Percentiles rank a stretch among this genome's conserved stretches.
Evolutionary conservation across 2,888 invertebrate species (phyloP).

Genomic region (Cenopis cana): DNA sequence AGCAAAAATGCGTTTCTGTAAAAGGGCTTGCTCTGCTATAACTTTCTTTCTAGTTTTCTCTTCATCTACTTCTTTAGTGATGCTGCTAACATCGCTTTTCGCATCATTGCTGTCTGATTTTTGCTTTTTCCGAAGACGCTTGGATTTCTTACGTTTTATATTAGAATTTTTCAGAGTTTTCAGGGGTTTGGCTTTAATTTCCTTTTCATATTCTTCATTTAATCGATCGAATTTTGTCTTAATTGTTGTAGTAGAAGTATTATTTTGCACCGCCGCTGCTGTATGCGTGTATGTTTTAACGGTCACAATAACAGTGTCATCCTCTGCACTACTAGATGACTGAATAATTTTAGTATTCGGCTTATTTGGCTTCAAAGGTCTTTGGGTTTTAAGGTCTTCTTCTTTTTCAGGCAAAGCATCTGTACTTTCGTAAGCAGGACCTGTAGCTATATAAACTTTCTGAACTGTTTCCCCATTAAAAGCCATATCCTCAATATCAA

Average conservation of each 20-base stretch:
- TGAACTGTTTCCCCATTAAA: slow-evolving; percentile 10
- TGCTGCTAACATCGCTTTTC: slow-evolving; percentile 15
- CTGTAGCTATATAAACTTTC: slow-evolving; percentile 39
- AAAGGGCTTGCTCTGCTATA: neutral
- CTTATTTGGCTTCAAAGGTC: slow-evolving; percentile 7
- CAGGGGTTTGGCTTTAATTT: slow-evolving; percentile 40
- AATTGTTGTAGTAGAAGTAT: neutral
- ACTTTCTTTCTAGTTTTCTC: slow-evolving; percentile 9
- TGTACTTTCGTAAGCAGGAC: slow-evolving; percentile 17
- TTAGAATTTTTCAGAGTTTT: neutral
- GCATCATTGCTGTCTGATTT: neutral
- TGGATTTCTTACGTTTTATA: slow-evolving; percentile 1
- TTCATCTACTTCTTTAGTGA: slow-evolving; percentile 22
- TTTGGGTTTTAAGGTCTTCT: too few species aligned
- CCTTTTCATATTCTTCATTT: slow-evolving; percentile 58
- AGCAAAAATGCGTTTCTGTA: slow-evolving; percentile 41
- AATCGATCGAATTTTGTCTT: slow-evolving; percentile 51
- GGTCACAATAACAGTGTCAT: neutral
- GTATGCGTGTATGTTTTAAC: neutral
- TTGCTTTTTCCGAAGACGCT: slow-evolving; percentile 1
- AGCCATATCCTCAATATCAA: slow-evolving; percentile 25
- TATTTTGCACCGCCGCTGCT: neutral
- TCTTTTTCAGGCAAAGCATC: slow-evolving; percentile 24
- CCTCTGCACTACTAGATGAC: neutral
- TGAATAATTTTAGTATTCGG: slow-evolving; percentile 9